Percentiles rank a stretch among this genome's conserved stretches.
phyloP scores from a whole-genome alignment of 1,140 invertebrate genomes.

The Pantala flavescens region DNA sequence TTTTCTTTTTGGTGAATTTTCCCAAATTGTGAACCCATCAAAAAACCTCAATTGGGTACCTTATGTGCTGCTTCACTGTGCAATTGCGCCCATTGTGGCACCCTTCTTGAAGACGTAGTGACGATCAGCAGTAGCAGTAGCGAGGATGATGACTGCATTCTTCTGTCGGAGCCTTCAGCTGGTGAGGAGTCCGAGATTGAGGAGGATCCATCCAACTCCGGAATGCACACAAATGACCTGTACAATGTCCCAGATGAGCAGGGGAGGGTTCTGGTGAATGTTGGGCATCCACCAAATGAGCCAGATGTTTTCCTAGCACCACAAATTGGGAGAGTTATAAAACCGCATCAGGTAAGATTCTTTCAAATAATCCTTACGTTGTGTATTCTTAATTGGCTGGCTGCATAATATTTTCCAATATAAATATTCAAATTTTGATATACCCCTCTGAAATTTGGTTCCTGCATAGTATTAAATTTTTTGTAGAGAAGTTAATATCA shows the following conservation, averaged over 20 bases:
- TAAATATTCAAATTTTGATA: neutral
- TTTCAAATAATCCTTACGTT: neutral
- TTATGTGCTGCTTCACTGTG: neutral
- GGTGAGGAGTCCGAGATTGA: conserved; percentile 41
- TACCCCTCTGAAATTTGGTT: no score
- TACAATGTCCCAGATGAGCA: conserved; percentile 86
- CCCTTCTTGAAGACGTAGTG: conserved; percentile 41
- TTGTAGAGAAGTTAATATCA: no score
- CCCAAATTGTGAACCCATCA: neutral
- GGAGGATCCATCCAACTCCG: conserved; percentile 53
- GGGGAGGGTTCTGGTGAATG: conserved; percentile 87
- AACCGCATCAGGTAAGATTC: conserved; percentile 72
- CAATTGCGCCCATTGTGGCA: neutral
- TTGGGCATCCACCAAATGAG: conserved; percentile 88
- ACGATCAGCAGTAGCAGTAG: conserved; percentile 57
- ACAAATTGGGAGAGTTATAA: conserved; percentile 84
- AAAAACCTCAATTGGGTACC: neutral
- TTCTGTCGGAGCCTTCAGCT: conserved; percentile 54
- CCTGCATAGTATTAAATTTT: no score
- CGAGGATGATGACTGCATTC: conserved; percentile 71
- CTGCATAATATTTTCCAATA: neutral
- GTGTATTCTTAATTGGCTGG: conserved; percentile 4
- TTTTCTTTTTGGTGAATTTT: neutral
- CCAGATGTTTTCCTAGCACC: conserved; percentile 87
- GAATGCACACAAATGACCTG: conserved; percentile 80